A percentile compares a stretch with the other conserved stretches of the same genome.
Evolutionary conservation across 1,140 invertebrate species (phyloP).

Genomic region (Macrotrachela quadricornifera): DNA sequence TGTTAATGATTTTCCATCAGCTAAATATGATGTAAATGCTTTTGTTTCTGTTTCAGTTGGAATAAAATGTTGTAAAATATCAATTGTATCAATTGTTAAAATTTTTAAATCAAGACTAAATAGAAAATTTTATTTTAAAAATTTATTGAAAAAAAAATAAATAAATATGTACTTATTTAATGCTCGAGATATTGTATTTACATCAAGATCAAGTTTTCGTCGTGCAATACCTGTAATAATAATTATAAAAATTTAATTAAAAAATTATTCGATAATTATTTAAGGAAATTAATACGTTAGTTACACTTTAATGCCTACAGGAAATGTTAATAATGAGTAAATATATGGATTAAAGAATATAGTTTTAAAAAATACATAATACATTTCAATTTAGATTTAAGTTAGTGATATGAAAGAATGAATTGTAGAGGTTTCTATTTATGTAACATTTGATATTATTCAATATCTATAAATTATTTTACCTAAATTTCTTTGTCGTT

Average conservation of each 20-base stretch:
- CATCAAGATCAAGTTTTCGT: slow-evolving; percentile 75
- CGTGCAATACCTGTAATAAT: slow-evolving; percentile 51
- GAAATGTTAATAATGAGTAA: too few relatives aligned
- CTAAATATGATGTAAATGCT: slow-evolving; percentile 71
- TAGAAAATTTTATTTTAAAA: neutral
- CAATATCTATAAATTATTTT: too few relatives aligned
- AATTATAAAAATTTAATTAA: too few relatives aligned
- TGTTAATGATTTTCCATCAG: slow-evolving; percentile 65
- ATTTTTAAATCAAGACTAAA: slow-evolving; percentile 64
- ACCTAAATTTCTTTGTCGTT: slow-evolving; percentile 75
- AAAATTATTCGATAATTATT: too few relatives aligned
- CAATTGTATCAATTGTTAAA: slow-evolving; percentile 47
- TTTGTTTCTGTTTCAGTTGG: slow-evolving; percentile 36
- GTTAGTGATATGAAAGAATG: too few relatives aligned
- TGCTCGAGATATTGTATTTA: slow-evolving; percentile 70
- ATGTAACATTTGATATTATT: too few relatives aligned
- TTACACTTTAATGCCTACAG: too few relatives aligned
- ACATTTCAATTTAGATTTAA: too few relatives aligned
- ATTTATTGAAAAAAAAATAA: neutral
- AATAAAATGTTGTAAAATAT: slow-evolving; percentile 7
- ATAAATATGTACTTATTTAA: slow-evolving; percentile 43
- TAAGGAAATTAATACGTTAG: too few relatives aligned
- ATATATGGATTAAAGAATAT: too few relatives aligned
- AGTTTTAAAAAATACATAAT: too few relatives aligned
- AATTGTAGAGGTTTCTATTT: too few relatives aligned